A percentile compares a stretch with the other conserved stretches of the same genome.
These are phyloP conservation scores for Peromyscus melanophrys DNA, from an alignment of 2,797 vertebrate genomes.

Conservation along the genomic window DNA sequence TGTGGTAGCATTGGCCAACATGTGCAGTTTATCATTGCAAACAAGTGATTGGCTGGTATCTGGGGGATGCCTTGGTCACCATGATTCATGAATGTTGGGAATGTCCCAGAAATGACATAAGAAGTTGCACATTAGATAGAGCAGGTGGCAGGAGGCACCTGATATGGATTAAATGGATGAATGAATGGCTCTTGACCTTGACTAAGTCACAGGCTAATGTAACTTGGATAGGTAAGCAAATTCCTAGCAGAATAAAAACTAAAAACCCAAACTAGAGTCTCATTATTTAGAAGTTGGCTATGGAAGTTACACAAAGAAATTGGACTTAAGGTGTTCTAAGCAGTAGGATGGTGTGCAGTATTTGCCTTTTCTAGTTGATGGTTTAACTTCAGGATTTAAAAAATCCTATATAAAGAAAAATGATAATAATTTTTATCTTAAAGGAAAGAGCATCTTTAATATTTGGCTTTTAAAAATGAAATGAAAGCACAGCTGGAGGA, in stretches of 20 bases:
- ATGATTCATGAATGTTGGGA: neutral
- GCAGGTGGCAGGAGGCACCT: neutral
- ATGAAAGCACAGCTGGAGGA: neutral
- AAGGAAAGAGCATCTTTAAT: neutral
- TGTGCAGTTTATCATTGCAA: neutral
- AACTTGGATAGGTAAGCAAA: neutral
- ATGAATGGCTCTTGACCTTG: neutral
- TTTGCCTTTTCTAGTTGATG: neutral
- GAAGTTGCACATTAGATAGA: neutral
- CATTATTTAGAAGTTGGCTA: neutral
- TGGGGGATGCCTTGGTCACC: neutral
- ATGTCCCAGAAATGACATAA: neutral
- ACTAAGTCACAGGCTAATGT: neutral
- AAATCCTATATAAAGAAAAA: neutral
- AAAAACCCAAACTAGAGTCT: neutral
- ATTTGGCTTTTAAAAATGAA: neutral
- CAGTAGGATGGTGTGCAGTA: neutral
- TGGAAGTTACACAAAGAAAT: neutral
- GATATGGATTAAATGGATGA: neutral
- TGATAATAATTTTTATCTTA: neutral
- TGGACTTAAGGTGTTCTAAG: conserved; percentile 1
- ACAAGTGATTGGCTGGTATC: neutral
- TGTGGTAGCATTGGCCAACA: too few species aligned
- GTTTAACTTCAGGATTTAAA: neutral
- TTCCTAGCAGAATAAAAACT: neutral